Conservation (phyloP, 2,888 invertebrate species). For the Plagodis pulveraria region DNA sequence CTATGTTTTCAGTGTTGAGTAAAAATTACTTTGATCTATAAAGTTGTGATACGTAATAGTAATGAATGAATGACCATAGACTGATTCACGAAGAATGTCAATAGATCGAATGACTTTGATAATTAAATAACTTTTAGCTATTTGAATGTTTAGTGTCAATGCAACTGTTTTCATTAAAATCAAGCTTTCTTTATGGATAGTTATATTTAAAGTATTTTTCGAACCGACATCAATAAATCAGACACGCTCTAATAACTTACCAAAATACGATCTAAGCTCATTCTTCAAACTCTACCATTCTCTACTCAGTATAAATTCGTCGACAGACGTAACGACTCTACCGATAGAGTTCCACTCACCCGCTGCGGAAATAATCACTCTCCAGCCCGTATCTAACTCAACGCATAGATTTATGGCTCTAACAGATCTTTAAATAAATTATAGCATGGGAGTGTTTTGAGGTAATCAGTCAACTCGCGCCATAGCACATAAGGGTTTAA, state of each 20-base stretch:
- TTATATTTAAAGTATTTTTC: background rate
- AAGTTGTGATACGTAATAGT: no score
- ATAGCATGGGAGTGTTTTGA: constrained; percentile 1
- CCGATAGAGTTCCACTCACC: constrained; percentile 16
- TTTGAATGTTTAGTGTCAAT: no score
- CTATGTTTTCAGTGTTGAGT: no score
- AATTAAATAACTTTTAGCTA: no score
- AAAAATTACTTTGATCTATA: no score
- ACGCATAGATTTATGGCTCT: constrained; percentile 22
- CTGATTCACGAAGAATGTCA: no score
- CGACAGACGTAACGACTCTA: constrained; percentile 21
- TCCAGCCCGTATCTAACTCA: constrained; percentile 16
- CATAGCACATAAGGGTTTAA: background rate
- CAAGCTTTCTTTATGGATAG: no score
- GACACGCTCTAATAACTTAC: constrained; percentile 2
- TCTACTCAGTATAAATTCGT: constrained; percentile 20
- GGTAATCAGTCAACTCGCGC: constrained; percentile 13
- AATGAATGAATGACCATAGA: no score
- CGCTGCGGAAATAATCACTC: constrained; percentile 31
- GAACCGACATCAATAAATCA: background rate
- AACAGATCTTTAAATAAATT: constrained; percentile 12
- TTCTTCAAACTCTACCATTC: constrained; percentile 5
- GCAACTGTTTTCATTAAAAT: no score
- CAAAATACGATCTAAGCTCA: constrained; percentile 1
- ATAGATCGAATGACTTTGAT: no score